phyloP scores from a whole-genome alignment of 2,113 vertebrate genomes.

The Myiopsitta monachus region DNA sequence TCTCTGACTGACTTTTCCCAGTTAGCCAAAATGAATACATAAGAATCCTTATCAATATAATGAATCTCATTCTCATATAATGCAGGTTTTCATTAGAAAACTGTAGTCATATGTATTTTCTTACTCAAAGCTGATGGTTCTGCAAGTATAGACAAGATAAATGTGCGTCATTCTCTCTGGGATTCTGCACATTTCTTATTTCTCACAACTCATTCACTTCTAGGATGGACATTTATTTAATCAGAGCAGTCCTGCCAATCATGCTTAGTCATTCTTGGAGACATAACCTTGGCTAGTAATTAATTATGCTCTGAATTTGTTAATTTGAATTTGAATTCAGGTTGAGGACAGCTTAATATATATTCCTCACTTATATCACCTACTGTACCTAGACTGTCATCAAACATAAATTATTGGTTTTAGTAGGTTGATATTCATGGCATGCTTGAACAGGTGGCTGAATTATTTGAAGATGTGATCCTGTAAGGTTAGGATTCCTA shows the following conservation, averaged over 20 bases:
- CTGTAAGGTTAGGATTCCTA: not conserved
- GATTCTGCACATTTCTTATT: slow-evolving; percentile 32
- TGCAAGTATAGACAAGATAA: slow-evolving; percentile 44
- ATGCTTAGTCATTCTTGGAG: not conserved
- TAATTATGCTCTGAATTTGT: slow-evolving; percentile 5
- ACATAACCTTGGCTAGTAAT: not conserved
- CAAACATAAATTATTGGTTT: not conserved
- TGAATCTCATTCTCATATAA: slow-evolving; percentile 42
- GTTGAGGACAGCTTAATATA: not conserved
- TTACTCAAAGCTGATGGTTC: slow-evolving; percentile 9
- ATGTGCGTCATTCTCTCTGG: slow-evolving; percentile 4
- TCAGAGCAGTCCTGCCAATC: not conserved
- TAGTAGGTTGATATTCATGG: not conserved
- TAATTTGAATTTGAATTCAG: not conserved
- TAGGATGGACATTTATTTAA: slow-evolving; percentile 3
- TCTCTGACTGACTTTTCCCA: not conserved
- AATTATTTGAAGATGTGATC: not conserved
- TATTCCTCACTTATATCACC: not conserved
- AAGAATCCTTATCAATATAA: slow-evolving; percentile 42
- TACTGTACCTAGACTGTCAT: not conserved
- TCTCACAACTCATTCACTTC: not conserved
- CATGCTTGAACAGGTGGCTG: not conserved
- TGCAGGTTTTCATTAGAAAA: slow-evolving; percentile 49
- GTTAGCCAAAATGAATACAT: slow-evolving; percentile 6
- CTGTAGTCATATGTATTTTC: slow-evolving; percentile 2